These are phyloP conservation scores for Neopelma chrysocephalum DNA, from an alignment of 2,797 vertebrate genomes.

Conservation along the genomic window DNA sequence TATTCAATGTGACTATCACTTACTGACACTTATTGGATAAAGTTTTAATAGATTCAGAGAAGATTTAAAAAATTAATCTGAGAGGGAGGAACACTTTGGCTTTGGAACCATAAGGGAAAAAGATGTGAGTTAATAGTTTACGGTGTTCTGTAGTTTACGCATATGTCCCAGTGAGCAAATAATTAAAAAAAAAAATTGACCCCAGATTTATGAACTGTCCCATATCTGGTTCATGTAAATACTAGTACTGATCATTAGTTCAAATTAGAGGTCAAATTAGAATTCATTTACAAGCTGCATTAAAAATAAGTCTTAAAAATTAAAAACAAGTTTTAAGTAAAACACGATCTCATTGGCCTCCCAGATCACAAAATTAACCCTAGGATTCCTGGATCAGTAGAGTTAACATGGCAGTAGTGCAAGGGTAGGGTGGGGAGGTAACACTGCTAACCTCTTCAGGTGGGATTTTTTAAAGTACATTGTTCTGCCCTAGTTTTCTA, in stretches of 20 bases:
- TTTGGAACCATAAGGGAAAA: slow-evolving; percentile 9
- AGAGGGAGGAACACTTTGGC: not conserved
- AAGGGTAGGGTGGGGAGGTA: not conserved
- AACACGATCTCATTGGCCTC: not conserved
- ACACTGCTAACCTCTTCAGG: not conserved
- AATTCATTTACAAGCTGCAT: slow-evolving; percentile 60
- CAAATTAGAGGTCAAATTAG: slow-evolving; percentile 59
- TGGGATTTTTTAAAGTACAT: not conserved
- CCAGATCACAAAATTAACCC: not conserved
- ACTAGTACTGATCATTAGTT: slow-evolving; percentile 20
- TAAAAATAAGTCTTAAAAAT: slow-evolving; percentile 47
- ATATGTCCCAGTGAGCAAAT: slow-evolving; percentile 41
- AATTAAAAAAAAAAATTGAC: slow-evolving; percentile 15
- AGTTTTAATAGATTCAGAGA: slow-evolving; percentile 50
- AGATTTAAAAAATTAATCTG: not conserved
- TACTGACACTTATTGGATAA: slow-evolving; percentile 63
- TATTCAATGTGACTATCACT: slow-evolving; percentile 57
- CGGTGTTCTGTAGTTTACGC: not conserved
- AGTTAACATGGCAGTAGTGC: fast-evolving
- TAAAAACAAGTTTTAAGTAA: not conserved
- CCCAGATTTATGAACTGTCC: slow-evolving; percentile 25
- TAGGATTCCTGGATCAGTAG: not conserved
- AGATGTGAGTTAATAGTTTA: not conserved
- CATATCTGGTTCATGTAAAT: not conserved
- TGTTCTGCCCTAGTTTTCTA: not conserved